Conservation (phyloP, 2,113 vertebrate species). For the Capra hircus region DNA sequence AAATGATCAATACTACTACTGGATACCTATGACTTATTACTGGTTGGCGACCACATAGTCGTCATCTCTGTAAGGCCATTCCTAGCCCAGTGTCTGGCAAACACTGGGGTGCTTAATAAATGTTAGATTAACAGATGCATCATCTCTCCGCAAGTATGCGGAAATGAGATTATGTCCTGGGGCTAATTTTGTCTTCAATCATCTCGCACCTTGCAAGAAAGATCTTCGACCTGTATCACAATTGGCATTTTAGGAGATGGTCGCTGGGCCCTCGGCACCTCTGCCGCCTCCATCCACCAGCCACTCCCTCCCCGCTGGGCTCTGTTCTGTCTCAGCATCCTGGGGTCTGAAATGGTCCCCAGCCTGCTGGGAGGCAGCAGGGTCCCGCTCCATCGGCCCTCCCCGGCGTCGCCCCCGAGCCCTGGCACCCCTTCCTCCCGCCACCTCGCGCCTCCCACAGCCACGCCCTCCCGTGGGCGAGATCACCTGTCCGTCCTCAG, state of each 20-base stretch:
- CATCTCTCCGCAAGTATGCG: neutral
- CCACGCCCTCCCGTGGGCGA: slow-evolving; percentile 61
- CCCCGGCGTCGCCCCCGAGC: neutral
- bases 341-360: slow-evolving; percentile 30
- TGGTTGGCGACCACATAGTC: neutral
- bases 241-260: neutral
- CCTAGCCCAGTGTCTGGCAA: neutral
- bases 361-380: neutral
- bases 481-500: slow-evolving; percentile 60
- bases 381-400: neutral
- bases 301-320: neutral
- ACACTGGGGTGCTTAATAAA: slow-evolving; percentile 37
- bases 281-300: neutral
- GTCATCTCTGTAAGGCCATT: neutral
- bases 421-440: neutral
- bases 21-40: neutral
- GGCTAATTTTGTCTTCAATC: slow-evolving; percentile 11
- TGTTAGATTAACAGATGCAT: slow-evolving; percentile 14
- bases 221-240: neutral
- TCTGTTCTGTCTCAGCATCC: slow-evolving; percentile 7
- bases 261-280: neutral
- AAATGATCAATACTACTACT: neutral
- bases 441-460: slow-evolving; percentile 23
- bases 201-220: neutral
- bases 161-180: neutral